Base-by-base conservation (phyloP, 2,888 invertebrate genomes). In the Rhagonycha fulva region DNA sequence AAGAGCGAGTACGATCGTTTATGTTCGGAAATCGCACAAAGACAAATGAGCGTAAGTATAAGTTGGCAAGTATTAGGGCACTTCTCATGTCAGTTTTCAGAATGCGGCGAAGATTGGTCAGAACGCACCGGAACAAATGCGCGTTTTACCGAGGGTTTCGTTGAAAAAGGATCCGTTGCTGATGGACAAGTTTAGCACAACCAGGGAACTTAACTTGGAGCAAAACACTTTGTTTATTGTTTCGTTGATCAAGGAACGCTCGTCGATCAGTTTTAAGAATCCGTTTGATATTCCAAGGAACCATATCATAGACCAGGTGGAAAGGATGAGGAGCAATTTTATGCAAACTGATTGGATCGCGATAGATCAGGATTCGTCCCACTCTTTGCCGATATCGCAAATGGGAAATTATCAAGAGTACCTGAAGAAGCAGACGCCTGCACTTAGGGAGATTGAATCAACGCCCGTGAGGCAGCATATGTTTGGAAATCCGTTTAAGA, bases 361-460 rank as follows among this genome's bases (percentile, higher is more conserved):
- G 79, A 91, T 95, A 72, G 96, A 97, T 86, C 96, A 97, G 85
- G 98, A 99, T 89, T 95, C 95, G 82, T 92, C 97, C 9, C 99
- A 99, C 88, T 96, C 96, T 76, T 93, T 98, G 91, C 98, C 99
- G 5, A 96, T 99, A 19, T 94, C 96, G 19, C 97, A 98, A 88
- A 99, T 99, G 99, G 99, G 99, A 83, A 99, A 99, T 90, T 99
- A 99, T 88, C 98, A 99, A 88, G 98, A 99, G 88, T 98, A 99
- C 87, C 90, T 99, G 78, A 98, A 98, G 89, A 93, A 96, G 74
- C 95, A 96, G 91, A 95, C 97, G 72, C 95, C 96, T 67, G 97
- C 97, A 71, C 89, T 99, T 75, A 89, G 98, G 14, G 98, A 98
- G 89, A 94, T 99, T 68, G 99, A 99, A 88, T 95, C 96, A 60